Evolutionary conservation across 1,140 invertebrate species (phyloP), one percentile per base, ranked within the genome.

Genomic region (Lasioglossum albipes): DNA sequence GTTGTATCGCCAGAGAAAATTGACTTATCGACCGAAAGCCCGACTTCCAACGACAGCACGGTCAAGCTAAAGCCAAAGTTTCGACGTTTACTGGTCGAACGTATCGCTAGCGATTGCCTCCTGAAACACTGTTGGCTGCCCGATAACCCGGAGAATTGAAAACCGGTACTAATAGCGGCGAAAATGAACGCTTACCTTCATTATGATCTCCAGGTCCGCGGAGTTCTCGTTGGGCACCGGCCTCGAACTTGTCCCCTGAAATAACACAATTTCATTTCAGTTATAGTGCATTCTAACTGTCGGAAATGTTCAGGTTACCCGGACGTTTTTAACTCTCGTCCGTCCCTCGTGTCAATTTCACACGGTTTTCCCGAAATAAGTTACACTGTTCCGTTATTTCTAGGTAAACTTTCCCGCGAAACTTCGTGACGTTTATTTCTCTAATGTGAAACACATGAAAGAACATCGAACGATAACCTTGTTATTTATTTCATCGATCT

Each of bases 151-250:
- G 57, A 9, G 6, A 59, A 59, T 59, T 59, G 18, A n/a, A 59
- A 59, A 36, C 36, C n/a, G n/a, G 57, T 2, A 18, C 6, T 20
- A 57, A 57, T 57, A 20, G 57, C 18, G 7, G 6, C 6, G 7
- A 59, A n/a, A 59, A 7, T 7, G 7, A 41, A 9, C 18, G 62
- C 82, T 90, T 75, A 92, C 91, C 89, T 92, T 92, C 52, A 92
- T 54, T 79, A 92, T 92, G 61, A 88, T 89, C n/a, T 92, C 91
- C 64, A 92, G 78, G n/a, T 92, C 89, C 4, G 86, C 77, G 0
- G 88, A 76, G 42, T 84, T 90, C n/a, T 91, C 90, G 41, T 83
- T 68, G 52, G 84, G 66, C 1, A 74, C 78, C 10, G 87, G 86
- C 62, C 88, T 85, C 52, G 87, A 82, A 68, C 65, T 91, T 42